These are phyloP conservation scores for Hozukius guyotensis DNA, from an alignment of 2,797 vertebrate genomes.

Conservation along the genomic window DNA sequence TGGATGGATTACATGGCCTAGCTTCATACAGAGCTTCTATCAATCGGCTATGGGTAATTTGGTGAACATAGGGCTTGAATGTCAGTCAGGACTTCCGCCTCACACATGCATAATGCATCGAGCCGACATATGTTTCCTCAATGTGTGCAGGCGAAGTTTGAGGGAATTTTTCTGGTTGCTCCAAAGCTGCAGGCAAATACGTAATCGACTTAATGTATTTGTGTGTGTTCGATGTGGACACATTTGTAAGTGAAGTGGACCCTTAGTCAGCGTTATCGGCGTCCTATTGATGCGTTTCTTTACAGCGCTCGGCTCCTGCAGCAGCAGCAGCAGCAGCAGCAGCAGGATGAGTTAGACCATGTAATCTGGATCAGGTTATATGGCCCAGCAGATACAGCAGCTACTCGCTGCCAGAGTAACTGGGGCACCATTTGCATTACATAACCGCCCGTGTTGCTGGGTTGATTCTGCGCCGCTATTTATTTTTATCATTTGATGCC, in stretches of 20 bases:
- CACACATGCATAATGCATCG: conserved; percentile 50
- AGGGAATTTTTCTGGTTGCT: conserved; percentile 25
- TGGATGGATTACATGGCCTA: conserved; percentile 47
- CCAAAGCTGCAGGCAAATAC: conserved; percentile 6
- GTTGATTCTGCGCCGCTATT: conserved; percentile 64
- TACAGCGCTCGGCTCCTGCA: not conserved
- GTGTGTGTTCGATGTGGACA: not conserved
- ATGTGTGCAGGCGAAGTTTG: conserved; percentile 24
- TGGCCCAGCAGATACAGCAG: conserved; percentile 12
- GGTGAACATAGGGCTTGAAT: conserved; percentile 31
- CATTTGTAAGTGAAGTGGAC: not conserved
- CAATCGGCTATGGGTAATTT: conserved; percentile 48
- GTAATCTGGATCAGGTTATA: conserved; percentile 52
- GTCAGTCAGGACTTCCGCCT: conserved; percentile 38
- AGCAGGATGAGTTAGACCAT: conserved; percentile 2
- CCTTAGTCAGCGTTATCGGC: conserved; percentile 13
- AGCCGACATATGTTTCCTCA: conserved; percentile 43
- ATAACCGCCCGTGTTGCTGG: conserved; percentile 76
- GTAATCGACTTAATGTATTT: not conserved
- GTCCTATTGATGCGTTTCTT: conserved; percentile 11
- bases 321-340: not conserved
- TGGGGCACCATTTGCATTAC: conserved; percentile 71
- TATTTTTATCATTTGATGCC: conserved; percentile 79
- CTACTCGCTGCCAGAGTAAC: conserved; percentile 31
- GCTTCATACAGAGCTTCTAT: conserved; percentile 38